Evolutionary conservation across 2,113 vertebrate species (phyloP).

Genomic region (Marmota flaviventris): DNA sequence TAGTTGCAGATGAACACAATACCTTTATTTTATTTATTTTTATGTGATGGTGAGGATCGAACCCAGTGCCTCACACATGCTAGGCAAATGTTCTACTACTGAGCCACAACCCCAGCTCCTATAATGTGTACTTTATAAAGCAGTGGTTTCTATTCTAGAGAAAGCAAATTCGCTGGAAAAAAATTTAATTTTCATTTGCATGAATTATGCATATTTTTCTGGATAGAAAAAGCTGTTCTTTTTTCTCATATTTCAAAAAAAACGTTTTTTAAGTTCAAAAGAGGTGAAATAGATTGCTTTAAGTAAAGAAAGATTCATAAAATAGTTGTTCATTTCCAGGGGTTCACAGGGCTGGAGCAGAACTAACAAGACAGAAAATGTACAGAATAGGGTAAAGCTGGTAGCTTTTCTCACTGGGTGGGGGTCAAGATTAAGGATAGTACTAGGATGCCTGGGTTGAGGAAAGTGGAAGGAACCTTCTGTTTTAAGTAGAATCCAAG

Average conservation of each 20-base stretch:
- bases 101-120: too few species aligned
- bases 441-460: background rate
- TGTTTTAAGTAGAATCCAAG: background rate
- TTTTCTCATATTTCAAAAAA: background rate
- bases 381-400: background rate
- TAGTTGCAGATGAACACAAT: too few species aligned
- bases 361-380: background rate
- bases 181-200: background rate
- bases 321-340: background rate
- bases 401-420: background rate
- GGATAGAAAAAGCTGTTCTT: background rate
- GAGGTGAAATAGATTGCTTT: background rate
- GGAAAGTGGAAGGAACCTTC: background rate
- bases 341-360: background rate
- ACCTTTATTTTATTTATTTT: too few species aligned
- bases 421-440: background rate
- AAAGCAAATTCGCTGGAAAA: background rate
- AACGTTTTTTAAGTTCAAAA: background rate
- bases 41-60: too few species aligned
- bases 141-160: constrained; percentile 18
- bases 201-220: constrained; percentile 28
- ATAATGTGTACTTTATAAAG: background rate
- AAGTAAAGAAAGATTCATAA: background rate
- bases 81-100: too few species aligned
- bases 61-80: too few species aligned